phyloP scores from a whole-genome alignment of 1,140 invertebrate species.

The Megathymus violae region DNA sequence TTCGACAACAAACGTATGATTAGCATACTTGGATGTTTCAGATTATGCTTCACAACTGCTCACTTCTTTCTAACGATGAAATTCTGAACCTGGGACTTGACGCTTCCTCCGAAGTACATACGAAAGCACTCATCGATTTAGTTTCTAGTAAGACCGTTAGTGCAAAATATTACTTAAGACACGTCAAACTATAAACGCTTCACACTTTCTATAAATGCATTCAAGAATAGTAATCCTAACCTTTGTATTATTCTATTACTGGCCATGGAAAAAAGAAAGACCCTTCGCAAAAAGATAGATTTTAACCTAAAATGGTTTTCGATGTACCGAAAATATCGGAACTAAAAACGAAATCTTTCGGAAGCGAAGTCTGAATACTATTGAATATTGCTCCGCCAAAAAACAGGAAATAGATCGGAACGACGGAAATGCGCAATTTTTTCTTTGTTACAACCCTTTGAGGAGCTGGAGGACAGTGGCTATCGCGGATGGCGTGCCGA shows the following conservation, averaged over 20 bases:
- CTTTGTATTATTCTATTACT: neutral
- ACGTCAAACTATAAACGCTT: too few species aligned
- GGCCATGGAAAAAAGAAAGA: neutral
- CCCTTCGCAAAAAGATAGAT: neutral
- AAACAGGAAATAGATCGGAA: slow-evolving; percentile 19
- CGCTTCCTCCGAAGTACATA: too few species aligned
- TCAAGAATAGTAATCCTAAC: too few species aligned
- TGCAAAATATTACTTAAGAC: too few species aligned
- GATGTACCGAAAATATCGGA: neutral
- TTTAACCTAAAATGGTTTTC: neutral
- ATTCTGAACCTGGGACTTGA: too few species aligned
- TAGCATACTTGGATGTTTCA: too few species aligned
- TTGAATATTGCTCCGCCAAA: slow-evolving; percentile 4
- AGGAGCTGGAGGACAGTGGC: slow-evolving; percentile 5
- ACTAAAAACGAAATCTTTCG: slow-evolving; percentile 6
- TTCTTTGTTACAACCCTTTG: slow-evolving; percentile 6
- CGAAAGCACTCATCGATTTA: too few species aligned
- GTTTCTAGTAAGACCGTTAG: too few species aligned
- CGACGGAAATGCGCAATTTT: slow-evolving; percentile 13
- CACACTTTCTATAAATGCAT: too few species aligned
- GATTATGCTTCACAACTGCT: too few species aligned
- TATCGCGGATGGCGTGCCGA: neutral
- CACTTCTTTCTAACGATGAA: too few species aligned
- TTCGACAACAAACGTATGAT: too few species aligned
- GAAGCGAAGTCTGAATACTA: neutral